Percentiles rank a stretch among this genome's conserved stretches.
Conservation (phyloP, 1,140 invertebrate species). For the Saxidomus purpurata region DNA sequence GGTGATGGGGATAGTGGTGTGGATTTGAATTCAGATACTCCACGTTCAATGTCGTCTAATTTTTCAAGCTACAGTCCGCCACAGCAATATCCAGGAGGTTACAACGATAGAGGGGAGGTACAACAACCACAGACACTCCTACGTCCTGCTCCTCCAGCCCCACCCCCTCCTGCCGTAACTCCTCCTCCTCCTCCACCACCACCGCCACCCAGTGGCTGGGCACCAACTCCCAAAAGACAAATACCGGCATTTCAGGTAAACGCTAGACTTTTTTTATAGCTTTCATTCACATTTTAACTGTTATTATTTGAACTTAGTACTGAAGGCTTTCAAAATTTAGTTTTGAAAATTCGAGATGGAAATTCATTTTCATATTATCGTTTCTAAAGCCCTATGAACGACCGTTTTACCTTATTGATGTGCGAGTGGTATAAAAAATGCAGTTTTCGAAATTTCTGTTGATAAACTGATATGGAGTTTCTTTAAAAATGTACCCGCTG, state of each 20-base stretch:
- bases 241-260: slow-evolving; percentile 23
- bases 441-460: too few relatives aligned
- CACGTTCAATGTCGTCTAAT: slow-evolving; percentile 62
- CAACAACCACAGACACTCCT: slow-evolving; percentile 69
- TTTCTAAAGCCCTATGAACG: too few relatives aligned
- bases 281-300: too few relatives aligned
- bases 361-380: too few relatives aligned
- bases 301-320: too few relatives aligned
- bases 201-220: slow-evolving; percentile 62
- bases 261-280: too few relatives aligned
- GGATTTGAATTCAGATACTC: slow-evolving; percentile 66
- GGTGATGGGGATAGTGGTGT: slow-evolving; percentile 68
- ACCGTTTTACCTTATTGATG: too few relatives aligned
- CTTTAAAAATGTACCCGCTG: too few relatives aligned
- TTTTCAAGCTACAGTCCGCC: slow-evolving; percentile 57
- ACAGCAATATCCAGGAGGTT: slow-evolving; percentile 41
- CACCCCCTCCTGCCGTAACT: slow-evolving; percentile 75
- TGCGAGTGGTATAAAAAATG: too few relatives aligned
- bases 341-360: too few relatives aligned
- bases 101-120: slow-evolving; percentile 50
- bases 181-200: slow-evolving; percentile 78
- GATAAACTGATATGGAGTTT: too few relatives aligned
- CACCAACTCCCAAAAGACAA: slow-evolving; percentile 44
- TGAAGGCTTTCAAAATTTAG: too few relatives aligned
- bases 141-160: slow-evolving; percentile 75